Base-by-base conservation (phyloP, 2,113 vertebrate genomes). In the Nettapus auritus region DNA sequence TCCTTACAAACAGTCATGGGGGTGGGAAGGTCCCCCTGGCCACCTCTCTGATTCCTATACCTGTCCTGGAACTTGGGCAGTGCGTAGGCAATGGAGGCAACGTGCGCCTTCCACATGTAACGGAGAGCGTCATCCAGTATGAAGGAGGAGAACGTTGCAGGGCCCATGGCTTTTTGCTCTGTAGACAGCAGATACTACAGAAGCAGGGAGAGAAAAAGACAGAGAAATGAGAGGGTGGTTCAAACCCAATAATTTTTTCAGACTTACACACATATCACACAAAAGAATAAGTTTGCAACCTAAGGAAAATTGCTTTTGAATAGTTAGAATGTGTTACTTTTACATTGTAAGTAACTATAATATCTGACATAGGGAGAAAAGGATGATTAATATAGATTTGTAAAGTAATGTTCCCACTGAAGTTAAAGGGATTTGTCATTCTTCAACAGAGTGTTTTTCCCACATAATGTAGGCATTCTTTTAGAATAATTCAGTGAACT, bases 91-190 rank as follows among this genome's bases (percentile, higher is more conserved):
- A 98, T 71, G 77, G 95, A 92, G 69, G 17, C 3, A 3, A 66
- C 34, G 1, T 98, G 98, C 1, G 97, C 98, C 33, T 7, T 82
- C 98, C 98, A 98, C 73, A 98, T 38, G 48, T 97, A 67, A 5
- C 22, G 6, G 14, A 98, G 59, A 8, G 97, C 86, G 48, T 93
- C 82, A 10, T 98, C 96, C 75, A 97, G 21, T 12, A 96, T 23
- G 87, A 93, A 92, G 69, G 97, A 89, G 55, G 75, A 78, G 34
- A 18, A 34, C 7, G 14, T 17, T 42, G 5, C 42, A 80, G 88
- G 10, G 17, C 4, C 87, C 38, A 8, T 3, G 6, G 70, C 13
- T 33, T 59, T 63, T 4, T 56, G 16, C 18, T 88, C 92, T 70
- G 92, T 87, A 75, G 93, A 95, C n/a, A 96, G 66, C 21, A 97